Percentiles rank a stretch among this genome's conserved stretches.
Conservation (phyloP, 2,888 invertebrate species). For the Taphrorychus bicolor region DNA sequence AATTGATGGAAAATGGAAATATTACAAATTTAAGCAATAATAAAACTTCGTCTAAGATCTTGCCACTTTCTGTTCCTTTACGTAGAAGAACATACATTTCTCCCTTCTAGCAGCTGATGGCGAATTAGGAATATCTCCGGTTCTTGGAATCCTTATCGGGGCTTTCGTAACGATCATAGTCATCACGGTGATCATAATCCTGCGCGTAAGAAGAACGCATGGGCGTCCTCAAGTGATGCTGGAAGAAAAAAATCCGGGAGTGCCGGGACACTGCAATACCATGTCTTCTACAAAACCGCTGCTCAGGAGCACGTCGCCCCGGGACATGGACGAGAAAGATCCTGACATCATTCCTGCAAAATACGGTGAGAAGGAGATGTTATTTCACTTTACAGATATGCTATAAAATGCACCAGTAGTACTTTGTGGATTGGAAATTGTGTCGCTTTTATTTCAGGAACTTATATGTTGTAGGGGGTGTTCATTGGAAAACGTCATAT, state of each 20-base stretch:
- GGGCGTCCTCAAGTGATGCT: constrained; percentile 52
- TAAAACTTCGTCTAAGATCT: no score
- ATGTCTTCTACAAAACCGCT: constrained; percentile 57
- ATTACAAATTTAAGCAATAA: no score
- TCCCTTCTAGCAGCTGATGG: constrained; percentile 63
- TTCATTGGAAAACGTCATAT: no score
- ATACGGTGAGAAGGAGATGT: constrained; percentile 70
- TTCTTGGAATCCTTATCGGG: constrained; percentile 65
- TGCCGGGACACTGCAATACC: constrained; percentile 53
- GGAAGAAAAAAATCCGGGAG: constrained; percentile 60
- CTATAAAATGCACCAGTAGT: background rate
- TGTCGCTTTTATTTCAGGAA: no score
- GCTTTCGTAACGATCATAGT: constrained; percentile 63
- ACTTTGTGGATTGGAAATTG: background rate
- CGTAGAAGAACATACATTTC: background rate
- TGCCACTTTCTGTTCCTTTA: no score
- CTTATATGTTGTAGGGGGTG: no score
- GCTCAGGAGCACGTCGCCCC: constrained; percentile 56
- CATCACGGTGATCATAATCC: constrained; percentile 62
- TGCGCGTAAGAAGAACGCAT: constrained; percentile 60
- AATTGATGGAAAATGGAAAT: no score
- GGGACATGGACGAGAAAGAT: constrained; percentile 67
- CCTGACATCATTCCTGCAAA: constrained; percentile 79
- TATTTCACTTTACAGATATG: background rate
- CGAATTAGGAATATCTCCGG: constrained; percentile 64